These are phyloP conservation scores for Pristionchus exspectatus DNA, from an alignment of 2,888 invertebrate species.

Conservation along the genomic window DNA sequence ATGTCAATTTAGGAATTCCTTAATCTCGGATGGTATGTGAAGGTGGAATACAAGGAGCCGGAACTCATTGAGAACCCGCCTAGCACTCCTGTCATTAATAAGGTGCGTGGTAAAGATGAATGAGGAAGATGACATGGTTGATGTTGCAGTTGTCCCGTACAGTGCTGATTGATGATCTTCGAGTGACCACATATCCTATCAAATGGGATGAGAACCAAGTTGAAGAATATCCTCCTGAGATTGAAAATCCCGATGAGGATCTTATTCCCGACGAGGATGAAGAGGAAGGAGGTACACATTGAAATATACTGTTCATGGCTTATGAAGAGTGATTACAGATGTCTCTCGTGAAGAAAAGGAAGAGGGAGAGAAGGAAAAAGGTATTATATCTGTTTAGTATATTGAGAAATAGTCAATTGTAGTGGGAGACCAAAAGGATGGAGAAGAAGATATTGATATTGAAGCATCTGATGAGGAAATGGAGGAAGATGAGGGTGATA, in stretches of 20 bases:
- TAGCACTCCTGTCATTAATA: slow-evolving; percentile 92
- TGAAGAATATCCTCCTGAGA: slow-evolving; percentile 58
- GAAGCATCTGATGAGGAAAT: slow-evolving; percentile 47
- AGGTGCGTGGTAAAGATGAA: slow-evolving; percentile 83
- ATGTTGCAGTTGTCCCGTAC: slow-evolving; percentile 63
- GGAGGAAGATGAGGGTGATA: slow-evolving; percentile 16
- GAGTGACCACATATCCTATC: slow-evolving; percentile 81
- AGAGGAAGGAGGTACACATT: slow-evolving; percentile 59
- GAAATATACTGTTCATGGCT: neutral
- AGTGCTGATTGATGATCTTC: slow-evolving; percentile 79
- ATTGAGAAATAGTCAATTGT: neutral
- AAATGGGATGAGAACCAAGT: slow-evolving; percentile 80
- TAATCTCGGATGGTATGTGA: slow-evolving; percentile 97
- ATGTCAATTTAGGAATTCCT: slow-evolving; percentile 86
- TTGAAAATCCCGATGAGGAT: slow-evolving; percentile 64
- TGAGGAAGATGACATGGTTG: too few relatives aligned
- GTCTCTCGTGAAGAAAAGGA: slow-evolving; percentile 46
- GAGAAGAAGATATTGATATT: slow-evolving; percentile 55
- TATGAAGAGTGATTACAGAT: slow-evolving; percentile 18
- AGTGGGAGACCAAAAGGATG: slow-evolving; percentile 58
- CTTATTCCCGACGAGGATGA: slow-evolving; percentile 65
- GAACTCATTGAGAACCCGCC: slow-evolving; percentile 96
- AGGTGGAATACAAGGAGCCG: slow-evolving; percentile 94
- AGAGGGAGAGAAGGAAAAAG: slow-evolving; percentile 38
- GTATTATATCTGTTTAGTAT: slow-evolving; percentile 28